Evolutionary conservation across 2,888 invertebrate genomes (phyloP).

Genomic region (Perizoma affinitatum): DNA sequence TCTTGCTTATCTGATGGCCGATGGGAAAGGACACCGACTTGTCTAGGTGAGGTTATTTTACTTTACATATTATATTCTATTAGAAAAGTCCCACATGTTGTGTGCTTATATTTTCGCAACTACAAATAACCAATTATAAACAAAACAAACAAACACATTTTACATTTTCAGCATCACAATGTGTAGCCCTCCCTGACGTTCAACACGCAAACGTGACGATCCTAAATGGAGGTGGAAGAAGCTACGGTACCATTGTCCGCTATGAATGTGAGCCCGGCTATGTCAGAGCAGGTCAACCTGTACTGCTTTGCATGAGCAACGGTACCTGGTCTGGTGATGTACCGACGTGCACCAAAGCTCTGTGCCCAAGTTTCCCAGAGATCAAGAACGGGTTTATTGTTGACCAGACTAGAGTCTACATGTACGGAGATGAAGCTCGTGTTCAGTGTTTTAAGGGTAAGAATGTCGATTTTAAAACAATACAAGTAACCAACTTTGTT

Average conservation of each 20-base stretch:
- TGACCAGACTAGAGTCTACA: conserved; percentile 90
- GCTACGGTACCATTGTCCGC: conserved; percentile 96
- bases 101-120: no score
- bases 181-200: conserved; percentile 93
- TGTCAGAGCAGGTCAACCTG: conserved; percentile 93
- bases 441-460: conserved; percentile 93
- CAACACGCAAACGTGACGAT: conserved; percentile 94
- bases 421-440: conserved; percentile 94
- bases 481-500: not conserved
- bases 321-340: conserved; percentile 97
- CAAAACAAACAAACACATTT: conserved; percentile 6
- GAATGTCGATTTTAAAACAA: not conserved
- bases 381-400: conserved; percentile 95
- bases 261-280: conserved; percentile 97
- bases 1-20: conserved; percentile 94
- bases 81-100: not conserved
- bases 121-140: conserved; percentile 1
- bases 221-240: conserved; percentile 94
- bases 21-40: conserved; percentile 96
- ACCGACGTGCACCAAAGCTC: conserved; percentile 91
- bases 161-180: conserved; percentile 90
- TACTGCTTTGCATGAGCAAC: conserved; percentile 96
- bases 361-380: conserved; percentile 89
- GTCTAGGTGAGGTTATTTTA: conserved; percentile 86
- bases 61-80: conserved; percentile 5